These are phyloP conservation scores for Rhabdophis nuchalis DNA, from an alignment of 2,797 vertebrate species.

Conservation along the genomic window DNA sequence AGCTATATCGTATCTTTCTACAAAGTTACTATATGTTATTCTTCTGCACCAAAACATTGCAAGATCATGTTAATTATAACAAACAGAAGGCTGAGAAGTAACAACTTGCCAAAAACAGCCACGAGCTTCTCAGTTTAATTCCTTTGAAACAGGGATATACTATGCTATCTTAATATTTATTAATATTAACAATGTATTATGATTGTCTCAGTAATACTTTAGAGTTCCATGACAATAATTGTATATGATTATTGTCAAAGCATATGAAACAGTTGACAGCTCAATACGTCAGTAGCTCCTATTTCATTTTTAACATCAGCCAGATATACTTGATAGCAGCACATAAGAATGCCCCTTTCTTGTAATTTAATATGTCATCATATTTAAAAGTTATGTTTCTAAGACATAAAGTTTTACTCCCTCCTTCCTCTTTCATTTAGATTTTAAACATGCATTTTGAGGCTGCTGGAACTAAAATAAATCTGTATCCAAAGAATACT, in stretches of 20 bases:
- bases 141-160: not conserved
- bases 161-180: not conserved
- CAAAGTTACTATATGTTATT: not conserved
- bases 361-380: not conserved
- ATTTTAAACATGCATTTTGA: not conserved
- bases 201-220: not conserved
- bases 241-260: not conserved
- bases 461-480: not conserved
- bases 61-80: not conserved
- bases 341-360: not conserved
- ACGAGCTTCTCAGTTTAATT: not conserved
- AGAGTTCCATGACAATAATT: not conserved
- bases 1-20: not conserved
- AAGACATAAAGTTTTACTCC: not conserved
- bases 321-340: not conserved
- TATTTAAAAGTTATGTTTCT: not conserved
- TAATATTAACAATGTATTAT: not conserved
- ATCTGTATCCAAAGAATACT: not conserved
- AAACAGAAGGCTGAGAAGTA: not conserved
- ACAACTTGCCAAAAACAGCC: not conserved
- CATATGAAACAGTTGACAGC: not conserved
- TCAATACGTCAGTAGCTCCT: not conserved
- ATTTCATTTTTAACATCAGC: not conserved
- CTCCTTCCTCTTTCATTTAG: not conserved
- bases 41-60: not conserved